Conservation (phyloP, 2,888 invertebrate species). For the Dryomyza anilis region DNA sequence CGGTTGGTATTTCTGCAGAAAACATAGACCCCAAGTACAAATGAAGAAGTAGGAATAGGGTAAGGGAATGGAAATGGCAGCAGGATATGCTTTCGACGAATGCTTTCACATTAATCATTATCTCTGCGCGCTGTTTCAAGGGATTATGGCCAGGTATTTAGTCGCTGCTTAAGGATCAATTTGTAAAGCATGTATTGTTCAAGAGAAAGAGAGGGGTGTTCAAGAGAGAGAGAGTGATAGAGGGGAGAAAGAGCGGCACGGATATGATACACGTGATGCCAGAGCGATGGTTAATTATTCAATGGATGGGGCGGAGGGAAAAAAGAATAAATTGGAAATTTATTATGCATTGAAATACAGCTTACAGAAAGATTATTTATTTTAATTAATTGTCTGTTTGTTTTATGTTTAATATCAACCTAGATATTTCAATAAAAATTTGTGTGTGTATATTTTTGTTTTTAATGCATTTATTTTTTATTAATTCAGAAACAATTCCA, state of each 20-base stretch:
- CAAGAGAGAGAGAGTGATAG: not conserved
- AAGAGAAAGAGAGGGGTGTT: not conserved
- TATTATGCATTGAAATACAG: not conserved
- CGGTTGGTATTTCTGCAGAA: no score
- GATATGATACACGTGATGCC: not conserved
- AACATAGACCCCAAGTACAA: not conserved
- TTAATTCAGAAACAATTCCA: no score
- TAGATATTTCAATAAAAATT: no score
- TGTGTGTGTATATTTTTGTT: no score
- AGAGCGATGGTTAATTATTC: not conserved
- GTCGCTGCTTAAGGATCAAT: constrained; percentile 7
- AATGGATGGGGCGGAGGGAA: not conserved
- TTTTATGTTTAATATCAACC: no score
- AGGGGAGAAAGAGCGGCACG: not conserved
- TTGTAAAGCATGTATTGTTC: not conserved
- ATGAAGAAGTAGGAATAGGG: not conserved
- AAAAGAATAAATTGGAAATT: not conserved
- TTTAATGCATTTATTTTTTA: no score
- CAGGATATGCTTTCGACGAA: not conserved
- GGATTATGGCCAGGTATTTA: not conserved
- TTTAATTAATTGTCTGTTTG: no score
- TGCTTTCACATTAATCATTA: constrained; percentile 4
- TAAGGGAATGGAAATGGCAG: not conserved
- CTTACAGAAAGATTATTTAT: not conserved
- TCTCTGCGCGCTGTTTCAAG: not conserved